These are phyloP conservation scores for Hydropsyche betteni DNA, from an alignment of 2,888 invertebrate genomes.

Conservation along the genomic window DNA sequence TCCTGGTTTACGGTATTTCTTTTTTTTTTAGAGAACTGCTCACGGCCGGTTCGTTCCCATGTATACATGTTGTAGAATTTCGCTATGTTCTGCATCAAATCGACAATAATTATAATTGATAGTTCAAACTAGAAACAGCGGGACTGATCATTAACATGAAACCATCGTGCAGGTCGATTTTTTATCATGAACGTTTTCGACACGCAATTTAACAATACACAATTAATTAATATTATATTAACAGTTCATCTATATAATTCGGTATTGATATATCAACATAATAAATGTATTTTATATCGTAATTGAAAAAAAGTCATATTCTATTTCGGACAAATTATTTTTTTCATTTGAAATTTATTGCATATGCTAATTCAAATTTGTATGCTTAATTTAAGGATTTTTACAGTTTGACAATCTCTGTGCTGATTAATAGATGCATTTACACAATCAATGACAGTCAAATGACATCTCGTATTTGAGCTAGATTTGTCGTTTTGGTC, in stretches of 20 bases:
- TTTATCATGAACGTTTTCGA: too few species aligned
- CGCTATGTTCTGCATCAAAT: constrained; percentile 6
- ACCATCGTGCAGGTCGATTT: neutral
- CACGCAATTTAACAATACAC: too few species aligned
- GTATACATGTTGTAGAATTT: neutral
- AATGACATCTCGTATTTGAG: constrained; percentile 15
- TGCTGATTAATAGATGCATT: neutral
- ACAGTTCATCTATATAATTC: too few species aligned
- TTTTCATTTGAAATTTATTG: too few species aligned
- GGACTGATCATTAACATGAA: constrained; percentile 22
- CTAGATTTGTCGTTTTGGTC: constrained; percentile 22
- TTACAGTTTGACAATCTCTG: neutral
- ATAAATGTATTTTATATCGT: too few species aligned
- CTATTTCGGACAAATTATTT: too few species aligned
- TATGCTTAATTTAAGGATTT: too few species aligned
- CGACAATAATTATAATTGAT: constrained; percentile 26
- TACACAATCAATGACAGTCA: constrained; percentile 22
- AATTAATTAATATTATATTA: too few species aligned
- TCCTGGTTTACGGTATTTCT: constrained; percentile 19
- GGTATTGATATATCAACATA: too few species aligned
- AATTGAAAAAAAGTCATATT: too few species aligned
- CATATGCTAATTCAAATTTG: too few species aligned
- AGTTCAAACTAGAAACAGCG: constrained; percentile 9
- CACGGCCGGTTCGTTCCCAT: constrained; percentile 17
- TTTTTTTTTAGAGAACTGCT: neutral